Evolutionary conservation across 1,140 invertebrate genomes (phyloP).

Genomic region (Octopus bimaculoides): DNA sequence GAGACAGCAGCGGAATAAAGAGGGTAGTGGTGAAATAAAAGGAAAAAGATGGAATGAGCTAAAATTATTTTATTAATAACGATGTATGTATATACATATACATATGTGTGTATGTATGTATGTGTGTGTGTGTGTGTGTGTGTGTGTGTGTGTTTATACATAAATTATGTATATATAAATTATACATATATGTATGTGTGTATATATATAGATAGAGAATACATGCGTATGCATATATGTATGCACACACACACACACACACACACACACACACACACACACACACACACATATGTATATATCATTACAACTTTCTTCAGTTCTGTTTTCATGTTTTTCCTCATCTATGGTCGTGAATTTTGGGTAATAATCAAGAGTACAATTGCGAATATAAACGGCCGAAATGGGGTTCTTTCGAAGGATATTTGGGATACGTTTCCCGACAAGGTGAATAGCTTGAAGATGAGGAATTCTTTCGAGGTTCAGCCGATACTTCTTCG

Average conservation of each 20-base stretch:
- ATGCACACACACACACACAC: not conserved
- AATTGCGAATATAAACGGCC: too few species aligned
- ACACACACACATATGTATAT: not conserved
- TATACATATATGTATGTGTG: not conserved
- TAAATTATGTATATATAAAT: too few species aligned
- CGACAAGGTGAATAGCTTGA: too few species aligned
- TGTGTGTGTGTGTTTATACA: not conserved
- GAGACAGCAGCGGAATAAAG: not conserved
- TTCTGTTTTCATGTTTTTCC: too few species aligned
- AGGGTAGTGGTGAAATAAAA: not conserved
- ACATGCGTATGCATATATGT: not conserved
- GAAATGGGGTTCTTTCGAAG: too few species aligned
- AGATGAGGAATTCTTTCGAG: too few species aligned
- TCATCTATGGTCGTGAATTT: too few species aligned
- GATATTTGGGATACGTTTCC: too few species aligned
- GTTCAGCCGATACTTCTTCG: too few species aligned
- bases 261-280: not conserved
- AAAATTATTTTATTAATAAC: not conserved
- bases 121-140: not conserved
- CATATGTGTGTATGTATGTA: not conserved
- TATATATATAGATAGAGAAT: not conserved
- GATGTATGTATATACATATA: not conserved
- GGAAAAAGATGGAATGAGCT: not conserved
- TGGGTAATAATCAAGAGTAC: too few species aligned
- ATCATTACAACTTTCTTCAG: too few species aligned